Evolutionary conservation across 2,888 invertebrate genomes (phyloP), one percentile per base, ranked within the genome.

Genomic region (Pristionchus entomophagus): DNA sequence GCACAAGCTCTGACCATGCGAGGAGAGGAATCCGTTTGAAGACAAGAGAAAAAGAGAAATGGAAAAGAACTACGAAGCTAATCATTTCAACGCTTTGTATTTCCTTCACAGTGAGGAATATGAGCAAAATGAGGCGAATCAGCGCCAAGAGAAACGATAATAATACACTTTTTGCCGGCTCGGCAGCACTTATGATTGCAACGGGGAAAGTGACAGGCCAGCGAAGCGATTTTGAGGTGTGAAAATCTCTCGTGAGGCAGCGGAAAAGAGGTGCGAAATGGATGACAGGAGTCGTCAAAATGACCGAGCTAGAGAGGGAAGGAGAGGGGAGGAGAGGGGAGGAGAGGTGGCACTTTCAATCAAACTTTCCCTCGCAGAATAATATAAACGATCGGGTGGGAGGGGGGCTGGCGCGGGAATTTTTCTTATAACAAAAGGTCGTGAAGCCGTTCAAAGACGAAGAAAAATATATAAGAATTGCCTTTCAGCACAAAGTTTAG

Each of bases 221-320:
- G 17, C 56, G 8, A 8, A 73, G 32, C n/a, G n/a, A n/a, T 2
- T 73, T 41, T 73, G 73, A 35, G 41, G 41, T 73, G 41, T 73
- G 65, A 65, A 65, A 35, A 26, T 26, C 38, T 0, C 59, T 2
- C 38, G n/a, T n/a, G n/a, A n/a, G n/a, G n/a, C n/a, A n/a, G 35
- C 35, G 22, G 73, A n/a, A 26, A 38, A 45, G 45, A 41, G 73
- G 38, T 38, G 41, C 41, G 41, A 41, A 69, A 38, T 17, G 38
- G 56, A 73, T 45, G 73, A 73, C 41, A 69, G 69, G 41, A 73
- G 73, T 41, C 73, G 12, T 73, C 73, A 73, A 73, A 73, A 41
- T 73, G 73, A 73, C 73, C 73, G 73, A 73, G 45, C n/a, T 8
- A 73, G 65, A 17, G 29, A 29, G 4, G 19, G 65, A 35, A 35